Evolutionary conservation across 2,113 vertebrate species (phyloP).

Genomic region (Perca fluviatilis): DNA sequence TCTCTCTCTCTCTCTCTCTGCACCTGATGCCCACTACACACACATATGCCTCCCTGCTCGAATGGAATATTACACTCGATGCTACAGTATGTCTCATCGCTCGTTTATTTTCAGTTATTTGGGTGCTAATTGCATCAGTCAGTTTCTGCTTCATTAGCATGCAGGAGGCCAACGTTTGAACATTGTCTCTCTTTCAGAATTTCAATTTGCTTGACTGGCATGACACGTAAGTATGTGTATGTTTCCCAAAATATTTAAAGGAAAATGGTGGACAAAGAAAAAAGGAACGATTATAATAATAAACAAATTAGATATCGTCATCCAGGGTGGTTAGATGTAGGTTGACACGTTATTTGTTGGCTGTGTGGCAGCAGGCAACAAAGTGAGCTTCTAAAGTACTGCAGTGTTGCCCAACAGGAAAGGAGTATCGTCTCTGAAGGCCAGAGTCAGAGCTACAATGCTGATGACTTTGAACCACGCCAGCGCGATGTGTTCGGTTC

Average conservation of each 20-base stretch:
- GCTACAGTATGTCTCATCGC: not conserved
- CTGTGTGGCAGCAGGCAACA: not conserved
- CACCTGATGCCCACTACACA: constrained; percentile 41
- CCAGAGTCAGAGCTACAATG: constrained; percentile 24
- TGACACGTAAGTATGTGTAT: not conserved
- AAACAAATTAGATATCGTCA: too few relatives aligned
- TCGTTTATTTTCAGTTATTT: constrained; percentile 5
- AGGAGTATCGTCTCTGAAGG: constrained; percentile 22
- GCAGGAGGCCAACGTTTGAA: constrained; percentile 8
- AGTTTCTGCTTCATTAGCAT: constrained; percentile 30
- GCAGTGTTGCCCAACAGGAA: not conserved
- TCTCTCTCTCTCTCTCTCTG: constrained; percentile 1
- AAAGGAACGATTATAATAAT: not conserved
- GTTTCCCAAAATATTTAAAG: not conserved
- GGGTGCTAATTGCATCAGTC: constrained; percentile 33
- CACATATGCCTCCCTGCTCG: not conserved
- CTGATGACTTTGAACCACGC: constrained; percentile 30
- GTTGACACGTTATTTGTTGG: not conserved
- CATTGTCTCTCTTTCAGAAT: not conserved
- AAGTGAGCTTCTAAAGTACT: constrained; percentile 11
- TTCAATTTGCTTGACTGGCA: not conserved
- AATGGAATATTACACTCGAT: not conserved
- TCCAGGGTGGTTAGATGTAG: not conserved
- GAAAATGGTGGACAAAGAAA: not conserved
- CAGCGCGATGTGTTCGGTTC: not conserved